Base-by-base conservation (phyloP, 2,888 invertebrate genomes). In the Agrotis ipsilon region DNA sequence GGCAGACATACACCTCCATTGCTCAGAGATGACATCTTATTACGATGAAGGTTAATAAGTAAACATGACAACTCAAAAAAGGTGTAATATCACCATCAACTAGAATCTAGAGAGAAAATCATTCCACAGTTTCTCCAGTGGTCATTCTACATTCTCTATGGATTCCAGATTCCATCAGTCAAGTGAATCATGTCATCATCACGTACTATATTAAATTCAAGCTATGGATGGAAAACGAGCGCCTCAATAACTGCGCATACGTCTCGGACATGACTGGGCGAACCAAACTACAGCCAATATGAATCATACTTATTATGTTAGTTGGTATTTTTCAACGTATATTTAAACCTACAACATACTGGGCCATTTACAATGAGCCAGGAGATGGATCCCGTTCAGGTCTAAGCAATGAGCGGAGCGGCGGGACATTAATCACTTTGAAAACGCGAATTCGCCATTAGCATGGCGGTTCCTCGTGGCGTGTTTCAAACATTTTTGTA, bases 71-170 rank as follows among this genome's bases (percentile, higher is more conserved):
- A 46, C 18, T 59, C n/a, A 60, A 60, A 68, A 68, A 63, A 63
- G 69, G 9, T 64, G 51, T 27, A 24, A 51, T 57, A 48, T 63
- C 69, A 65, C 18, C 18, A 67, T 19, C 16, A 18, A 58, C 19
- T 39, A 5, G 21, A 21, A 55, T 43, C 7, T 27, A 72, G 21
- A 63, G 39, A 72, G 27, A 48, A 32, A 45, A 60, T 46, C n/a
- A 49, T 27, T 60, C 21, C 24, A 24, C 24, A 68, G 13, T 19
- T 43, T 19, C n/a, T 63, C 27, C n/a, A n/a, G 13, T 54, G 3
- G 24, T 24, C 21, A 32, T 46, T 64, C n/a, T 49, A 54, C 16
- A 75, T 62, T 69, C 18, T 75, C 61, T 75, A 19, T 65, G 60
- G 43, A 61, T 75, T 49, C 21, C 39, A 2, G 43, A 61, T 75